Conservation (phyloP, 64 coral and sea anemone species). For the Hydrozoanthus tunicans region DNA sequence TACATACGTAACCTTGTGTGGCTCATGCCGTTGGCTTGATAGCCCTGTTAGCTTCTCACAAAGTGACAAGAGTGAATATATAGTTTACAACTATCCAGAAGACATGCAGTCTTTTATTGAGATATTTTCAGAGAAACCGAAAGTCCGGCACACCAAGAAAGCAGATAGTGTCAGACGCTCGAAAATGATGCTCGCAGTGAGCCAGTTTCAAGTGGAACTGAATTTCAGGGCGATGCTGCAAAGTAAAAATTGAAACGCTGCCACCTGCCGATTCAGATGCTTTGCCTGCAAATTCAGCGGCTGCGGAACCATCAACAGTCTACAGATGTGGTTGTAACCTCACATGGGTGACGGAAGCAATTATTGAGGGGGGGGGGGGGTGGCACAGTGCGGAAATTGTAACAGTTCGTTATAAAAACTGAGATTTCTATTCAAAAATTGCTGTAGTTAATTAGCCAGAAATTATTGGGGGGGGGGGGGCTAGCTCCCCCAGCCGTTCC, state of each 20-base stretch:
- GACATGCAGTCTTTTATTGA: constrained; percentile 27
- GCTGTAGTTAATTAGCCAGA: too few relatives aligned
- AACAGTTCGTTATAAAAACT: too few relatives aligned
- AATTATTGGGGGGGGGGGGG: too few relatives aligned
- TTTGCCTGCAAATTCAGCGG: too few relatives aligned
- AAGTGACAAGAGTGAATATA: constrained; percentile 24
- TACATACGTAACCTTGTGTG: background rate
- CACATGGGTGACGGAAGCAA: too few relatives aligned
- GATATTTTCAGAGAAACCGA: constrained; percentile 33
- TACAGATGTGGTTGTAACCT: too few relatives aligned
- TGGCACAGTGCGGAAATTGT: too few relatives aligned
- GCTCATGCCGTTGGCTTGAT: constrained; percentile 15
- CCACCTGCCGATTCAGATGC: background rate
- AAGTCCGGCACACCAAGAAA: constrained; percentile 28
- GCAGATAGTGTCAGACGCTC: constrained; percentile 9
- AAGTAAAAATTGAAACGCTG: constrained; percentile 1
- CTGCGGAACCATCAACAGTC: too few relatives aligned
- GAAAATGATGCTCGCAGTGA: background rate
- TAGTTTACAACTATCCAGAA: constrained; percentile 20
- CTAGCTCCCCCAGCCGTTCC: too few relatives aligned
- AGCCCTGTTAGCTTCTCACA: constrained; percentile 3
- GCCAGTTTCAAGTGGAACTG: too few relatives aligned
- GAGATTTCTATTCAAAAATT: too few relatives aligned
- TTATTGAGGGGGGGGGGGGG: too few relatives aligned
- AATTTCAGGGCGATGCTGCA: background rate